These are phyloP conservation scores for Cephus runcator DNA, from an alignment of 2,888 invertebrate genomes.

Conservation along the genomic window DNA sequence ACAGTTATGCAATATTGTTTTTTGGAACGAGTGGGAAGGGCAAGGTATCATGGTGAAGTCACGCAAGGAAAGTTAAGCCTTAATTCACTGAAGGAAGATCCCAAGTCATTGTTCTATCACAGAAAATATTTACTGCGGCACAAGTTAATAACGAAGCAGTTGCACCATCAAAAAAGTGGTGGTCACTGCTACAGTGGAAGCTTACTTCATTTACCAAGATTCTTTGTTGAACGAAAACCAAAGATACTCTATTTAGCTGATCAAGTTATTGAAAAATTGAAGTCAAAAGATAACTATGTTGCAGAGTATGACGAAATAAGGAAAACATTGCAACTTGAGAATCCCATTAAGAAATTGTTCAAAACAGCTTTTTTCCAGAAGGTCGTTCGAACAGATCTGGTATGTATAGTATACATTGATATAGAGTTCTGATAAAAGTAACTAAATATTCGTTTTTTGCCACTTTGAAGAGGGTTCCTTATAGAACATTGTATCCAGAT, in stretches of 20 bases:
- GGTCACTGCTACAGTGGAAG: conserved; percentile 64
- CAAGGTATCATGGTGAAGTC: conserved; percentile 76
- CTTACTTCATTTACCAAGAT: conserved; percentile 73
- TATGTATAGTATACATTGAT: conserved; percentile 49
- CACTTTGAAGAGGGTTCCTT: conserved; percentile 65
- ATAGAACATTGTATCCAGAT: conserved; percentile 71
- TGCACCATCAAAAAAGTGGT: conserved; percentile 67
- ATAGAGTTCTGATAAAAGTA: neutral
- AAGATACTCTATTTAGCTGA: conserved; percentile 69
- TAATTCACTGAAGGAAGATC: conserved; percentile 67
- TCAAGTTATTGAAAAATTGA: conserved; percentile 69
- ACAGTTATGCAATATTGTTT: conserved; percentile 74
- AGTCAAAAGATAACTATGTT: conserved; percentile 67
- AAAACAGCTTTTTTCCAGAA: conserved; percentile 68
- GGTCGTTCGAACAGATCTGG: conserved; percentile 68
- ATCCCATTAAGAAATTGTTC: conserved; percentile 67
- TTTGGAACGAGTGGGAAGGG: conserved; percentile 79
- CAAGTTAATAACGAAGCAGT: conserved; percentile 73
- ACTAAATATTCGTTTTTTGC: conserved; percentile 20
- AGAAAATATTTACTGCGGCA: conserved; percentile 72
- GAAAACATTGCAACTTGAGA: conserved; percentile 63
- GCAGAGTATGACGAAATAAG: conserved; percentile 69
- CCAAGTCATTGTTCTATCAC: conserved; percentile 73
- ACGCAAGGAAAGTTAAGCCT: conserved; percentile 75
- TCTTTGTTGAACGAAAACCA: conserved; percentile 70